Percentiles rank a stretch among this genome's conserved stretches.
phyloP scores from a whole-genome alignment of 2,113 vertebrate genomes.

The Pelvicachromis taeniatus region DNA sequence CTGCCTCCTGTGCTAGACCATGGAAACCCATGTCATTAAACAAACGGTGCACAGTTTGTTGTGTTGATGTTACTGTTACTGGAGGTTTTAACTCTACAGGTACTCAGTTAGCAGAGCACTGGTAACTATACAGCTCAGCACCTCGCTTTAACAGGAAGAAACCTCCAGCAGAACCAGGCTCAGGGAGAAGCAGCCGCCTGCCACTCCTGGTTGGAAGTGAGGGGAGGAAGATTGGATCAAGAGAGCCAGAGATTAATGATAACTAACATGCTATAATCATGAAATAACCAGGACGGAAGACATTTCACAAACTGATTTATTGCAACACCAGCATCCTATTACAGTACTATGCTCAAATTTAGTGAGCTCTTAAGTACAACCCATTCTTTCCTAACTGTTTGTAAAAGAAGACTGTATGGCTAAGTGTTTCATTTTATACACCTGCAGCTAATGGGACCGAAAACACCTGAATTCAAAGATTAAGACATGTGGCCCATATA shows the following conservation, averaged over 20 bases:
- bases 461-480: neutral
- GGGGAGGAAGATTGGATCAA: neutral
- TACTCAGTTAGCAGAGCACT: neutral
- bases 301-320: neutral
- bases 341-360: neutral
- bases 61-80: neutral
- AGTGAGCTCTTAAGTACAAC: neutral
- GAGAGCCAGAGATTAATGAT: neutral
- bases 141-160: neutral
- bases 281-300: neutral
- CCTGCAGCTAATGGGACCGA: neutral
- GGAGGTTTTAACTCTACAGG: neutral
- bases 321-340: neutral
- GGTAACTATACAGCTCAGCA: neutral
- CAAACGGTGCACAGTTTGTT: neutral
- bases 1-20: neutral
- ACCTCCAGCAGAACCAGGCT: neutral
- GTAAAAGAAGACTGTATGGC: neutral
- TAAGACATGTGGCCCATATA: neutral
- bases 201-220: neutral
- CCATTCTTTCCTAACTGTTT: neutral
- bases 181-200: neutral
- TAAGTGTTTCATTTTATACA: neutral
- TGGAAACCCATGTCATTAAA: neutral
- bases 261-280: neutral